These are phyloP conservation scores for Chloropsis hardwickii DNA, from an alignment of 2,113 vertebrate species.

Conservation along the genomic window DNA sequence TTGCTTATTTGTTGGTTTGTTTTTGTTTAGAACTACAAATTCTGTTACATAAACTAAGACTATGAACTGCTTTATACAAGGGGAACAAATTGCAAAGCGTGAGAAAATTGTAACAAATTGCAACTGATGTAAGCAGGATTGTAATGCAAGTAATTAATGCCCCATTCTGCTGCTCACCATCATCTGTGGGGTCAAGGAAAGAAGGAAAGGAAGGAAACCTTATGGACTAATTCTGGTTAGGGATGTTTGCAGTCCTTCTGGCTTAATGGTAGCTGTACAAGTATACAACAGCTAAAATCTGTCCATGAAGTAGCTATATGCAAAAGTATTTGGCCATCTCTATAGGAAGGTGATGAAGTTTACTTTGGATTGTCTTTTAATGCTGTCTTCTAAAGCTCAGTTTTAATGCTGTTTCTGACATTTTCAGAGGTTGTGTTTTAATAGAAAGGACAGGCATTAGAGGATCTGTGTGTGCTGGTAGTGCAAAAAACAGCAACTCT, in stretches of 20 bases:
- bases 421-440: neutral
- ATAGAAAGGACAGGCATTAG: neutral
- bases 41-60: neutral
- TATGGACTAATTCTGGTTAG: neutral
- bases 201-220: neutral
- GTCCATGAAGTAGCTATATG: neutral
- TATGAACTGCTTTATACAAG: neutral
- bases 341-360: neutral
- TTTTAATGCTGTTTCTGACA: neutral
- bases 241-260: neutral
- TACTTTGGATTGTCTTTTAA: neutral
- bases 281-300: neutral
- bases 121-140: neutral
- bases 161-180: neutral
- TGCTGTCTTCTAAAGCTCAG: neutral
- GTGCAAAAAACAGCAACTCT: neutral
- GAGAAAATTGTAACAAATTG: neutral
- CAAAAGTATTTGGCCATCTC: neutral
- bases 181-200: neutral
- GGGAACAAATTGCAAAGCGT: neutral
- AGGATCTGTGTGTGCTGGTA: neutral
- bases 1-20: neutral
- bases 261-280: rapidly evolving
- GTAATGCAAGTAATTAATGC: neutral
- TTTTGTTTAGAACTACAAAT: neutral